phyloP scores from a whole-genome alignment of 2,888 invertebrate species.

The Paralinhomoeus sp. region DNA sequence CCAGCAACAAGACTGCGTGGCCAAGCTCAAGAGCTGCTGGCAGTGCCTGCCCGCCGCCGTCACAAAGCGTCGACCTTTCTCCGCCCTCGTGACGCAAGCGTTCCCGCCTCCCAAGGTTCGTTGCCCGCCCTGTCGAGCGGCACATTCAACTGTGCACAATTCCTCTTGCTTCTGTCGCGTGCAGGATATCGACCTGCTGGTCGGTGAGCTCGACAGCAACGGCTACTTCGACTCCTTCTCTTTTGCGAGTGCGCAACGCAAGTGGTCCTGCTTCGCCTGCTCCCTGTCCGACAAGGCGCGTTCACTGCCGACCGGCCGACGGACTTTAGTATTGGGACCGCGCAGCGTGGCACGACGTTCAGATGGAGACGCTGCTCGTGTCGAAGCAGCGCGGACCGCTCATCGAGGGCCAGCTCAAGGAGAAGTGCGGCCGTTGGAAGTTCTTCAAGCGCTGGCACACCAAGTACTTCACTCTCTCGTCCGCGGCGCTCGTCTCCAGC shows the following conservation, averaged over 20 bases:
- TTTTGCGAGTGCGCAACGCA: slow-evolving; percentile 38
- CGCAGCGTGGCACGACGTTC: too few relatives aligned
- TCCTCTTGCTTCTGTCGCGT: too few relatives aligned
- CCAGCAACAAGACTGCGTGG: slow-evolving; percentile 27
- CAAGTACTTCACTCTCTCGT: slow-evolving; percentile 72
- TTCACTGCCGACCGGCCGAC: too few relatives aligned
- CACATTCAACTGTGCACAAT: too few relatives aligned
- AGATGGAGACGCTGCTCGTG: slow-evolving; percentile 51
- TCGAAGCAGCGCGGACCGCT: slow-evolving; percentile 42
- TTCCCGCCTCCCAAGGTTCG: slow-evolving; percentile 62
- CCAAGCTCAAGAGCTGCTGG: slow-evolving; percentile 56
- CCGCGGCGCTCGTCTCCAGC: slow-evolving; percentile 65
- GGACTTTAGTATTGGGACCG: too few relatives aligned
- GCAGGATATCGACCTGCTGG: slow-evolving; percentile 58
- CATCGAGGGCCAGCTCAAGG: slow-evolving; percentile 51
- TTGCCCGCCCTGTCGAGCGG: too few relatives aligned
- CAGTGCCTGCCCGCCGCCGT: slow-evolving; percentile 65
- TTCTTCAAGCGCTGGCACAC: slow-evolving; percentile 75
- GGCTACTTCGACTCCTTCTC: slow-evolving; percentile 84
- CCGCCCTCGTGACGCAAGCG: slow-evolving; percentile 67
- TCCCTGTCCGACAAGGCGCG: slow-evolving; percentile 71
- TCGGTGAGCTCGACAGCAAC: slow-evolving; percentile 58
- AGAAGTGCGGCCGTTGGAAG: slow-evolving; percentile 68
- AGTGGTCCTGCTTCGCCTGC: slow-evolving; percentile 79
- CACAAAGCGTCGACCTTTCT: slow-evolving; percentile 42